Conservation (phyloP, 2,113 vertebrate species). For the Lonchura striata region DNA sequence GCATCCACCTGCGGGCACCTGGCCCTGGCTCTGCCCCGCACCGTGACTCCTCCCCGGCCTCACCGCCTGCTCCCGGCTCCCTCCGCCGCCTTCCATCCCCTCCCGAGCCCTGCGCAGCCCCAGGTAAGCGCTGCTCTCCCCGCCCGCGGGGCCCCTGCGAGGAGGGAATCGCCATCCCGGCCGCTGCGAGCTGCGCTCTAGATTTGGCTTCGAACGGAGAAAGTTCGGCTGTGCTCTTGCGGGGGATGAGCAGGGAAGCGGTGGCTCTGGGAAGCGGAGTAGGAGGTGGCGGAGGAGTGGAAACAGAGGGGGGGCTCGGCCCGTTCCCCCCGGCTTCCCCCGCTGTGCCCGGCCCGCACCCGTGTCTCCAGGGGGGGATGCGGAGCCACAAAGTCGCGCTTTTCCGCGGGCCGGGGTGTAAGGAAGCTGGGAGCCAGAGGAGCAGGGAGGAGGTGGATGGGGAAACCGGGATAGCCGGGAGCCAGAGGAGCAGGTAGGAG, state of each 20-base stretch:
- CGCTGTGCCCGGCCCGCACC: not conserved
- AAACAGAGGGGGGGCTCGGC: no score
- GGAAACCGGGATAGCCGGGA: no score
- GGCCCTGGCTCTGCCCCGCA: not conserved
- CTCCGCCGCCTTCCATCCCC: not conserved
- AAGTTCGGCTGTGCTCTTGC: not conserved
- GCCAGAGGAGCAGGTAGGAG: no score
- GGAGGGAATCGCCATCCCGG: not conserved
- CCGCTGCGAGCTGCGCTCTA: not conserved
- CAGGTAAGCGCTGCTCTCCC: not conserved
- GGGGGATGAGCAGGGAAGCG: not conserved
- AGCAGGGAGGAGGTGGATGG: no score
- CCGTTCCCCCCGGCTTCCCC: no score
- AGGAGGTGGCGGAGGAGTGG: not conserved
- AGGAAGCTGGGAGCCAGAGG: not conserved
- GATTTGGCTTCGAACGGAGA: accelerated
- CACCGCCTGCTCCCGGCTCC: not conserved
- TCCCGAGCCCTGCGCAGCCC: not conserved
- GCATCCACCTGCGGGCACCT: slow-evolving; percentile 20
- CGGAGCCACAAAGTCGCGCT: accelerated
- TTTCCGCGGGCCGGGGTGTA: not conserved
- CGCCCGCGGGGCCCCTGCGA: no score
- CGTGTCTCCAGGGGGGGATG: accelerated
- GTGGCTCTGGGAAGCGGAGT: not conserved
- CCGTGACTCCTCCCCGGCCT: not conserved